Evolutionary conservation across 2,797 vertebrate species (phyloP), one percentile per base, ranked within the genome.

Genomic region (Chrysolophus pictus): DNA sequence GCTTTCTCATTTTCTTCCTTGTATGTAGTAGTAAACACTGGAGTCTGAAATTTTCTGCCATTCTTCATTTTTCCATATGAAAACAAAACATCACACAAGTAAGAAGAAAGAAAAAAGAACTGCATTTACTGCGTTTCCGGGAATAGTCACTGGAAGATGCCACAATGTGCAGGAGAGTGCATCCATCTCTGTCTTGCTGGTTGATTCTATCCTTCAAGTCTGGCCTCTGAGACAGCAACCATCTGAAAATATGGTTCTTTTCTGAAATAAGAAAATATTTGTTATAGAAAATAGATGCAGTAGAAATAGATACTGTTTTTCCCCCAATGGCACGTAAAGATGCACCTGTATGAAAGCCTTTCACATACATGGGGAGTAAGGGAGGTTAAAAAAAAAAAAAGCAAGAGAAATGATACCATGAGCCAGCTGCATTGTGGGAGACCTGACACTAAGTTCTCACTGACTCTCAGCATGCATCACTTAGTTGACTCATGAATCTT

Each of bases 151-250:
- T 88, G 67, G 92, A 94, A 75, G 95, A 72, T 9, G 98, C 97
- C 8, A 98, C 97, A 6, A 98, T 1, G 7, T 98, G 98, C 56
- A 98, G 79, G 49, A 98, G 81, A 0, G 98, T 98, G 33, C 88
- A 88, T 17, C 98, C 98, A 37, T 97, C 94, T 51, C 93, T 71
- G 21, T 98, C 97, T 80, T 95, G 94, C 80, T 98, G 94, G 88
- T 98, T 98, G 89, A 98, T 96, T 14, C n/a, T 88, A 3, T 90
- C 77, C 87, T 96, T 98, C 88, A 97, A 93, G 74, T 97, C 94
- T 1, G 98, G 97, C n/a, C 83, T 97, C 23, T 85, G 64, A 19
- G 91, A 68, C 83, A 98, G 80, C 14, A 98, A 24, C 97, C 97
- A 98, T 26, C 31, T 93, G 86, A 98, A 98, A 64, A 98, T 97